Percentiles rank a stretch among this genome's conserved stretches.
These are phyloP conservation scores for Drosophila orena DNA, from an alignment of 1,140 invertebrate genomes.

Conservation along the genomic window DNA sequence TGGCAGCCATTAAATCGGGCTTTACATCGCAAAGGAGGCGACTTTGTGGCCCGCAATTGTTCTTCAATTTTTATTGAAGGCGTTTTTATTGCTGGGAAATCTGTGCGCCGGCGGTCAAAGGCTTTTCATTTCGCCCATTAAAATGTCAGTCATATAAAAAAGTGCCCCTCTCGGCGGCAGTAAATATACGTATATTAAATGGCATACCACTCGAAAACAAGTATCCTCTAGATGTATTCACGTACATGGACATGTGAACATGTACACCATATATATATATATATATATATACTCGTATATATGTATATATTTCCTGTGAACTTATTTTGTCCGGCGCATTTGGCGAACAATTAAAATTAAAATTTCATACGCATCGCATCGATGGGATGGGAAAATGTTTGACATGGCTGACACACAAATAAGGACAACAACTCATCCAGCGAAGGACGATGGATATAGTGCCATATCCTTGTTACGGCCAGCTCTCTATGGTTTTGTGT, in stretches of 20 bases:
- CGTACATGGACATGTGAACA: no score
- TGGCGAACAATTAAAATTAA: constrained; percentile 82
- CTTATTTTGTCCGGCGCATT: constrained; percentile 70
- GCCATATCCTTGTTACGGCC: constrained; percentile 25
- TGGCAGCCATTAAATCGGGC: constrained; percentile 66
- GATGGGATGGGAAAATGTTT: constrained; percentile 69
- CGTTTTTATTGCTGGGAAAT: constrained; percentile 31
- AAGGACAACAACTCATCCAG: constrained; percentile 54
- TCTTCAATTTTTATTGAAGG: constrained; percentile 32
- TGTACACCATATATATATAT: no score
- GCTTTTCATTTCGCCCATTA: constrained; percentile 73
- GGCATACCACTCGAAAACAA: constrained; percentile 38
- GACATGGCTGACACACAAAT: constrained; percentile 79
- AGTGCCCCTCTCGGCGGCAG: constrained; percentile 10
- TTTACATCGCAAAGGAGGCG: constrained; percentile 43
- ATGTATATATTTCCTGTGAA: constrained; percentile 36
- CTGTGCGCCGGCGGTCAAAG: constrained; percentile 21
- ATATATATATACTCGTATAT: neutral
- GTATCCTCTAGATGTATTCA: constrained; percentile 1
- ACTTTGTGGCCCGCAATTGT: constrained; percentile 22
- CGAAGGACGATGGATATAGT: constrained; percentile 31
- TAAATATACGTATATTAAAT: constrained; percentile 46
- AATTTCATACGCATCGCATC: constrained; percentile 69
- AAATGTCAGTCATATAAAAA: constrained; percentile 55
- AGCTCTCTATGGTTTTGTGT: constrained; percentile 25